phyloP scores from a whole-genome alignment of 2,113 vertebrate genomes.

The Laticauda colubrina region DNA sequence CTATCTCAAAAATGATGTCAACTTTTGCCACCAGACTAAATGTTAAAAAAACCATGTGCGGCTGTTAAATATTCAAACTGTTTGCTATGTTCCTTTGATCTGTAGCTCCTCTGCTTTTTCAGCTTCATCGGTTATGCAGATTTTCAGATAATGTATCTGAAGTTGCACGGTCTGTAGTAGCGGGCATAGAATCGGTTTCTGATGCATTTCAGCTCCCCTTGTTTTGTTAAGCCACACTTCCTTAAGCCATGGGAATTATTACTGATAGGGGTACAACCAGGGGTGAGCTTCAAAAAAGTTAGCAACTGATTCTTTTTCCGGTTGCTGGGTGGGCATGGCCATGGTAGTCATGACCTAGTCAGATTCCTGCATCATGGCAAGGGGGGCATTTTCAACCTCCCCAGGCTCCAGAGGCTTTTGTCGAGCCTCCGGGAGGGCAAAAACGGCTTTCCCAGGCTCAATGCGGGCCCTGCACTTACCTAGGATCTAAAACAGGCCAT shows the following conservation, averaged over 20 bases:
- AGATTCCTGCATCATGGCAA: too few relatives aligned
- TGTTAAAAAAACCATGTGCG: not conserved
- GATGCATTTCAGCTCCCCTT: not conserved
- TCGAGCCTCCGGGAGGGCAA: too few relatives aligned
- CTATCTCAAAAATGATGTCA: slow-evolving; percentile 5
- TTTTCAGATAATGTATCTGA: not conserved
- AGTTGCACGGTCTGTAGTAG: not conserved
- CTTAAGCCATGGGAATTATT: not conserved
- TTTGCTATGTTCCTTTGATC: not conserved
- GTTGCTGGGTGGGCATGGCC: too few relatives aligned
- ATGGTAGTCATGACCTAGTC: too few relatives aligned
- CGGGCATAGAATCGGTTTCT: not conserved
- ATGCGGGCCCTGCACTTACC: too few relatives aligned
- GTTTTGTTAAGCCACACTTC: not conserved
- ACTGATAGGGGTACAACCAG: not conserved
- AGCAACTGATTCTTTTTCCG: too few relatives aligned
- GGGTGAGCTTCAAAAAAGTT: too few relatives aligned
- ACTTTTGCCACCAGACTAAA: not conserved
- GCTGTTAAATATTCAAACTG: not conserved
- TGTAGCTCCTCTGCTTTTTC: not conserved
- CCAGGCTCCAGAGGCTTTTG: too few relatives aligned
- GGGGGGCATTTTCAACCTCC: too few relatives aligned
- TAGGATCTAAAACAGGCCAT: too few relatives aligned
- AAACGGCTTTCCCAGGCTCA: too few relatives aligned
- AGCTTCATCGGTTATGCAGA: not conserved